Conservation (phyloP, 1,140 invertebrate genomes). For the Cyclargus thomasi region DNA sequence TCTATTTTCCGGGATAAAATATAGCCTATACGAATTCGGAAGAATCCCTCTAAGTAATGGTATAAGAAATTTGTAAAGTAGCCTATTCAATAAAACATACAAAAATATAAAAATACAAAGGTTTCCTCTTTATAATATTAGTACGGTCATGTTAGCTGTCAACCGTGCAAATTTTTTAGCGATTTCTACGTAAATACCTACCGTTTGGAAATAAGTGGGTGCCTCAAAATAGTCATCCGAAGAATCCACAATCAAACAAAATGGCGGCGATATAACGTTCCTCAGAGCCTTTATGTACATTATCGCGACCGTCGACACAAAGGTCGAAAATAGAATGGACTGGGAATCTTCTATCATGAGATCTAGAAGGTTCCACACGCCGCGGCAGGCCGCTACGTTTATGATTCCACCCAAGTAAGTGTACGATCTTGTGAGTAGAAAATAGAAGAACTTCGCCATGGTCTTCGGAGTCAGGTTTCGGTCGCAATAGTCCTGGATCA, state of each 20-base stretch:
- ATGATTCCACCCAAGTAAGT: slow-evolving; percentile 30
- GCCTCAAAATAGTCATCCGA: slow-evolving; percentile 39
- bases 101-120: too few relatives aligned
- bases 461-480: slow-evolving; percentile 27
- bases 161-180: too few relatives aligned
- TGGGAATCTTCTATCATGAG: slow-evolving; percentile 22
- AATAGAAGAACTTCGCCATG: slow-evolving; percentile 29
- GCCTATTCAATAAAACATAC: too few relatives aligned
- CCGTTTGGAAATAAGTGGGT: slow-evolving; percentile 39
- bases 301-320: slow-evolving; percentile 29
- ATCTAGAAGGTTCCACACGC: slow-evolving; percentile 39
- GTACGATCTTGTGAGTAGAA: slow-evolving; percentile 33
- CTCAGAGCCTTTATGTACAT: slow-evolving; percentile 32
- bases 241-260: slow-evolving; percentile 29
- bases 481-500: slow-evolving; percentile 29
- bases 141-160: too few relatives aligned
- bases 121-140: too few relatives aligned
- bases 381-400: slow-evolving; percentile 35
- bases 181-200: slow-evolving; percentile 23
- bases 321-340: slow-evolving; percentile 26
- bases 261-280: slow-evolving; percentile 35
- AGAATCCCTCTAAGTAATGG: too few relatives aligned
- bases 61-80: too few relatives aligned
- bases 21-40: too few relatives aligned
- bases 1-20: too few relatives aligned